Conservation (phyloP, 2,888 invertebrate species). For the Andrena dorsata region DNA sequence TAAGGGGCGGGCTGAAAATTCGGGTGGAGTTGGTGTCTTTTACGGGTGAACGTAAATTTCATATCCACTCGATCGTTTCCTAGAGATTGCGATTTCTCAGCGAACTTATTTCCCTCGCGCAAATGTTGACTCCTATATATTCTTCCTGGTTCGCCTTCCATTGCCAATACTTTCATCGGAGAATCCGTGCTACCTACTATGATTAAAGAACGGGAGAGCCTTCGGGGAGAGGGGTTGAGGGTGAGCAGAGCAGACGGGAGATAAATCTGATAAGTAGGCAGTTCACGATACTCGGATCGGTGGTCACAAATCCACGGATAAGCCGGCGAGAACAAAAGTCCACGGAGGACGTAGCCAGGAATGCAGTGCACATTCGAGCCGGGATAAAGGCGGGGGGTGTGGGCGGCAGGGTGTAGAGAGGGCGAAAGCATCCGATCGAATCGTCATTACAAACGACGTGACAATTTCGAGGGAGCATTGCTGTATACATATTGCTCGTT, state of each 20-base stretch:
- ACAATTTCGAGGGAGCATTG: constrained; percentile 79
- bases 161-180: too few species aligned
- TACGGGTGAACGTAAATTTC: neutral
- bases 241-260: constrained; percentile 55
- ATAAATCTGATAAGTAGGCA: constrained; percentile 84
- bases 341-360: constrained; percentile 73
- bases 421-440: constrained; percentile 81
- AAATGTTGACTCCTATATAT: too few species aligned
- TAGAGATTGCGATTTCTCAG: too few species aligned
- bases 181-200: constrained; percentile 10
- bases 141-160: too few species aligned
- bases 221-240: neutral
- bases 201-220: constrained; percentile 30
- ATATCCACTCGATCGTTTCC: neutral
- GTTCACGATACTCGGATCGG: constrained; percentile 81
- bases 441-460: constrained; percentile 83
- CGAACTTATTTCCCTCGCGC: too few species aligned
- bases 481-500: constrained; percentile 79
- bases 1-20: neutral
- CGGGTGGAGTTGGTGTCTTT: constrained; percentile 16
- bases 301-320: constrained; percentile 83
- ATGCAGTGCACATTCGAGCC: constrained; percentile 72
- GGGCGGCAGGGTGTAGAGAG: constrained; percentile 67
- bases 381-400: constrained; percentile 61
- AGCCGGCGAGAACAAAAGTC: constrained; percentile 80